A percentile compares a stretch with the other conserved stretches of the same genome.
Evolutionary conservation across 2,888 invertebrate genomes (phyloP).

Genomic region (Chrysolina oricalcia): DNA sequence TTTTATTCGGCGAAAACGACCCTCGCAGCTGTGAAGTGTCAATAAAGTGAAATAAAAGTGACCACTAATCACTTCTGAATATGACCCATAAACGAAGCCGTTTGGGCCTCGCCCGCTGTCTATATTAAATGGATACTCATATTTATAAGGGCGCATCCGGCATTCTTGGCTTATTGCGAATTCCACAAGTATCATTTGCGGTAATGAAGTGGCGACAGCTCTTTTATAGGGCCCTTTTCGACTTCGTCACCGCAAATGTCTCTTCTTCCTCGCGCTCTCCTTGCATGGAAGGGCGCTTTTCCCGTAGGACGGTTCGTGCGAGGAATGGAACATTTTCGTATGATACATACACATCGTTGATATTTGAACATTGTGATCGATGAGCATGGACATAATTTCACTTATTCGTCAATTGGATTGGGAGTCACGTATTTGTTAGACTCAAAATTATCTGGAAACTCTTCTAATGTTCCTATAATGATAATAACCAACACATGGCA

Average conservation of each 20-base stretch:
- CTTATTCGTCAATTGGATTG: no score
- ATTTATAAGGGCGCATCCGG: constrained; percentile 67
- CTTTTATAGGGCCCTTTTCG: constrained; percentile 55
- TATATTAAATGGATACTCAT: constrained; percentile 71
- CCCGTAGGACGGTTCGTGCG: background rate
- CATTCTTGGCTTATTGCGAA: constrained; percentile 73
- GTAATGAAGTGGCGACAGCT: constrained; percentile 69
- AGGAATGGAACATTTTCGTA: no score
- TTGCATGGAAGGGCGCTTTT: background rate
- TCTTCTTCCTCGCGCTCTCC: constrained; percentile 14
- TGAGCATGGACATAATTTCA: no score
- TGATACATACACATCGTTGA: no score
- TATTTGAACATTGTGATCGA: no score
- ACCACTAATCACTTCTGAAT: constrained; percentile 53
- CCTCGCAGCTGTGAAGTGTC: constrained; percentile 45
- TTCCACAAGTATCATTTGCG: constrained; percentile 71
- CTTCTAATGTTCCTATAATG: no score
- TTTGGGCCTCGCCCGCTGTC: constrained; percentile 55
- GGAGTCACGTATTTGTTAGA: no score
- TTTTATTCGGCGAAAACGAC: constrained; percentile 16
- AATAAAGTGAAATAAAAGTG: constrained; percentile 50
- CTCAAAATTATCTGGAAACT: no score
- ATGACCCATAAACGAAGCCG: constrained; percentile 61
- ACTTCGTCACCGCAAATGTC: constrained; percentile 37
- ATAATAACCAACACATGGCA: no score